phyloP scores from a whole-genome alignment of 2,888 invertebrate species.

The Epinotia bilunana region DNA sequence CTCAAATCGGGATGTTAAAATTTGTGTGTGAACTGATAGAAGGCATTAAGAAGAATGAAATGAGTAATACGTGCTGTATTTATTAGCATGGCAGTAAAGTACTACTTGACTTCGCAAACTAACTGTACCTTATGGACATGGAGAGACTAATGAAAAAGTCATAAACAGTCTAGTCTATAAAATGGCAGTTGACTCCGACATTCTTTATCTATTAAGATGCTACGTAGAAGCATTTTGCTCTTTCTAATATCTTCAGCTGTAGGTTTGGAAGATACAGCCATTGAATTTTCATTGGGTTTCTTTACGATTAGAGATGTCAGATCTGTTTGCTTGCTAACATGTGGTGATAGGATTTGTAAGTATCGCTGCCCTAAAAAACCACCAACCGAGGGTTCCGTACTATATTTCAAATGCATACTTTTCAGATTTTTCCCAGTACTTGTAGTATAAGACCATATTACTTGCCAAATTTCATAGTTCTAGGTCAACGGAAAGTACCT shows the following conservation, averaged over 20 bases:
- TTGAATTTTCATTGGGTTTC: conserved; percentile 56
- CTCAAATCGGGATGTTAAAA: too few species aligned
- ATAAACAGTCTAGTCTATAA: not conserved
- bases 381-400: too few species aligned
- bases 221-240: conserved; percentile 38
- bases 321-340: conserved; percentile 57
- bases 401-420: too few species aligned
- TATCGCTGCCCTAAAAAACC: not conserved
- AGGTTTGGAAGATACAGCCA: conserved; percentile 45
- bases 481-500: too few species aligned
- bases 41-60: too few species aligned
- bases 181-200: not conserved
- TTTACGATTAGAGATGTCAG: conserved; percentile 55
- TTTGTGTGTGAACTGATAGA: too few species aligned
- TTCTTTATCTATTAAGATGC: conserved; percentile 17
- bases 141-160: not conserved
- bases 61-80: not conserved
- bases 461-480: too few species aligned
- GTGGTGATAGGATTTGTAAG: conserved; percentile 50
- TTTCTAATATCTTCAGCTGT: conserved; percentile 45
- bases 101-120: not conserved
- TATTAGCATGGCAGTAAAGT: not conserved
- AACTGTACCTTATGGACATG: not conserved
- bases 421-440: too few species aligned
- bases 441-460: too few species aligned